phyloP scores from a whole-genome alignment of 2,113 vertebrate species.

The Ammodramus savannarum region DNA sequence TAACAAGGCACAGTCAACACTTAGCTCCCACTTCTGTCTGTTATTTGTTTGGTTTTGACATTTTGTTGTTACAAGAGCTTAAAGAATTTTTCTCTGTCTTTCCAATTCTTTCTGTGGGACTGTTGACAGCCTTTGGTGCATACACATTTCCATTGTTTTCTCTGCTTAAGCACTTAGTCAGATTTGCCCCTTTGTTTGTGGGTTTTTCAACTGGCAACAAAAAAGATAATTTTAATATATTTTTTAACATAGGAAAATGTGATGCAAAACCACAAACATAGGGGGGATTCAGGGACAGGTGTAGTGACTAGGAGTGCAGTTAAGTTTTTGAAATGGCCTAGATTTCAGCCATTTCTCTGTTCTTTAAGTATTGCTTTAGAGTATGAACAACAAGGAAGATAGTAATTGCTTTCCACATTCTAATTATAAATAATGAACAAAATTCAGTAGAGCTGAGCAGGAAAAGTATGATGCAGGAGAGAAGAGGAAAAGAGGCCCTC shows the following conservation, averaged over 20 bases:
- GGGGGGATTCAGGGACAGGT: slow-evolving; percentile 26
- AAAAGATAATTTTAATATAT: background rate
- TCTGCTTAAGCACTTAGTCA: slow-evolving; percentile 52
- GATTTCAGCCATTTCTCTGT: background rate
- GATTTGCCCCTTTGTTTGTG: slow-evolving; percentile 26
- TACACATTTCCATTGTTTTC: slow-evolving; percentile 61
- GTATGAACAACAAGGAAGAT: background rate
- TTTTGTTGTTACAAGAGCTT: slow-evolving; percentile 51
- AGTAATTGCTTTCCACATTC: background rate
- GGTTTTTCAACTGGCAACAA: slow-evolving; percentile 27
- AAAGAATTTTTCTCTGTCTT: slow-evolving; percentile 15
- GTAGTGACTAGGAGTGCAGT: background rate
- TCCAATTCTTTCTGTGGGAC: slow-evolving; percentile 17
- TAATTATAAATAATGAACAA: background rate
- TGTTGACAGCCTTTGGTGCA: slow-evolving; percentile 33
- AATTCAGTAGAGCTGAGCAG: background rate
- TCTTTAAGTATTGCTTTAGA: background rate
- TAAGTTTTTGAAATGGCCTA: background rate
- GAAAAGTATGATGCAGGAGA: background rate
- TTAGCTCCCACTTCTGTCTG: slow-evolving; percentile 23
- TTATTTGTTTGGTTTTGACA: slow-evolving; percentile 32
- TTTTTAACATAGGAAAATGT: slow-evolving; percentile 20
- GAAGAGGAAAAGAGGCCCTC: background rate
- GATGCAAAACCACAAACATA: slow-evolving; percentile 25
- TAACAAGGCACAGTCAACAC: background rate